Evolutionary conservation across 2,113 vertebrate species (phyloP).

Genomic region (Elachura formosa): DNA sequence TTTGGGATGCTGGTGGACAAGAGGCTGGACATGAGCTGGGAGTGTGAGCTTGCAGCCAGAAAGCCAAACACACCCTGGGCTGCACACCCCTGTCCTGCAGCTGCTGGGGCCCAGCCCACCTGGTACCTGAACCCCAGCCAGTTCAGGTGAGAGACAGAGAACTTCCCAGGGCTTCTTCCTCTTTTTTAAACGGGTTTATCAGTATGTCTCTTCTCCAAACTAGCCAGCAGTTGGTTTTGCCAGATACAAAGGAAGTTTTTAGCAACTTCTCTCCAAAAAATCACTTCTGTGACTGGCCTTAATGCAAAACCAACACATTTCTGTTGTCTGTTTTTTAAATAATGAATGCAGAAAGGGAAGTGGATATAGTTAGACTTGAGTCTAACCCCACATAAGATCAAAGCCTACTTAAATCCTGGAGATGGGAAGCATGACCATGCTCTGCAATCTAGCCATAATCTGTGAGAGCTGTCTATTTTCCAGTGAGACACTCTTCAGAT

Average conservation of each 20-base stretch:
- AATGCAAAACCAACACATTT: no score
- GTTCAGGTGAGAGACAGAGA: no score
- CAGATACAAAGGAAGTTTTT: no score
- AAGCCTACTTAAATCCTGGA: not conserved
- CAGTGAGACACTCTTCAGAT: not conserved
- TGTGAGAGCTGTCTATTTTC: not conserved
- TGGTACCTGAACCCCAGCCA: no score
- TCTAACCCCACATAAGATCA: not conserved
- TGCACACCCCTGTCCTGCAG: no score
- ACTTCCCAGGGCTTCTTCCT: no score
- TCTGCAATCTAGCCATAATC: not conserved
- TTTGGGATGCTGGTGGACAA: not conserved
- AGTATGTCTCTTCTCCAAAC: no score
- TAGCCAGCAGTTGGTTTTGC: no score
- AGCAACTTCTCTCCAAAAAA: no score
- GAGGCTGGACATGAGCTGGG: not conserved
- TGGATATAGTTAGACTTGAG: not conserved
- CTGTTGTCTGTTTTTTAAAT: not conserved
- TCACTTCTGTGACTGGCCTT: no score
- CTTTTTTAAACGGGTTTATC: no score
- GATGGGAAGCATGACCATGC: not conserved
- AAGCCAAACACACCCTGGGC: not conserved
- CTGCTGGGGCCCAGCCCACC: no score
- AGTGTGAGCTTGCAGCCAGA: not conserved
- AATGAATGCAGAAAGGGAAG: not conserved